Percentiles rank a stretch among this genome's conserved stretches.
phyloP scores from a whole-genome alignment of 2,113 vertebrate species.

The Furnarius figulus region DNA sequence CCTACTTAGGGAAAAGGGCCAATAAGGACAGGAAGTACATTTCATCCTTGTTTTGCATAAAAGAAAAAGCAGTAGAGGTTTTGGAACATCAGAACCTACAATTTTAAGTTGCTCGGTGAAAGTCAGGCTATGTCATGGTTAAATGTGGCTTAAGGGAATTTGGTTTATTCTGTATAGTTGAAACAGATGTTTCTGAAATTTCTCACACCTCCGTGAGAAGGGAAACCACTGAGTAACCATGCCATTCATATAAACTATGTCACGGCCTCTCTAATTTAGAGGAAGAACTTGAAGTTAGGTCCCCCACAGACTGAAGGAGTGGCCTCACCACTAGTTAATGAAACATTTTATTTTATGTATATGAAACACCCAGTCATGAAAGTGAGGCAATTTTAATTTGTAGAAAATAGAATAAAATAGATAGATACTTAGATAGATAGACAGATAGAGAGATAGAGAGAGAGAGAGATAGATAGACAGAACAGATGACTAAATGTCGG shows the following conservation, averaged over 20 bases:
- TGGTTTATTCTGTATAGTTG: neutral
- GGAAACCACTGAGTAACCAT: neutral
- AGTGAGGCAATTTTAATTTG: neutral
- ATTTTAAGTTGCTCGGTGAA: neutral
- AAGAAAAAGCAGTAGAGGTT: neutral
- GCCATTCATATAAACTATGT: neutral
- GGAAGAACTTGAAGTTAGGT: neutral
- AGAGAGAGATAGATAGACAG: neutral
- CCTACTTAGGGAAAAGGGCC: neutral
- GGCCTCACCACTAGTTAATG: neutral
- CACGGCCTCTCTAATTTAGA: neutral
- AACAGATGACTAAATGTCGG: neutral
- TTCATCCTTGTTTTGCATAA: conserved; percentile 2
- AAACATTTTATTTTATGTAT: neutral
- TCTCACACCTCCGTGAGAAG: conserved; percentile 7
- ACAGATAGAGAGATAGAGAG: too few species aligned
- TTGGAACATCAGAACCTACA: neutral
- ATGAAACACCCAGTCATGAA: neutral
- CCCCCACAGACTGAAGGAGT: neutral
- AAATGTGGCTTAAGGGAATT: conserved; percentile 22
- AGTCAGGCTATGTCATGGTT: conserved; percentile 8
- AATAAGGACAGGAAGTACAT: neutral
- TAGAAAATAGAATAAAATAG: neutral
- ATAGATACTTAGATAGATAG: neutral
- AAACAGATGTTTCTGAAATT: conserved; percentile 10